Evolutionary conservation across 2,113 vertebrate genomes (phyloP).

Genomic region (Acrocephalus arundinaceus): DNA sequence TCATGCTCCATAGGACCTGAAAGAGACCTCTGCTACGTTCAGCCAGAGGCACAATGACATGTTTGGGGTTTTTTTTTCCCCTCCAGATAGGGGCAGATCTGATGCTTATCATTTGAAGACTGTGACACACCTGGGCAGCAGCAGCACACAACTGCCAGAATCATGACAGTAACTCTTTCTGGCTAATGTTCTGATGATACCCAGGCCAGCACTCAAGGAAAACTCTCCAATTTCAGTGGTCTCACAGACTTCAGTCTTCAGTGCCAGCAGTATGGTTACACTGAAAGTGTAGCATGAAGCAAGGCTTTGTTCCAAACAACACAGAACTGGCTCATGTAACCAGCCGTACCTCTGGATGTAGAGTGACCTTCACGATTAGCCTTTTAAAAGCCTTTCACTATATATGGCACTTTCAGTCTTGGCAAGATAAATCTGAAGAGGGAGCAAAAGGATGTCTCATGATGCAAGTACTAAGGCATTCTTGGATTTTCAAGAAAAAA

Average conservation of each 20-base stretch:
- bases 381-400: slow-evolving; percentile 60
- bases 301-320: background rate
- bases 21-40: slow-evolving; percentile 24
- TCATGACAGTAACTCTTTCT: background rate
- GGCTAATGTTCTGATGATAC: background rate
- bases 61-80: background rate
- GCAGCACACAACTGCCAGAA: background rate
- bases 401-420: slow-evolving; percentile 58
- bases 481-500: slow-evolving; percentile 65
- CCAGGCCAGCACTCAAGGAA: background rate
- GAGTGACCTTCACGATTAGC: slow-evolving; percentile 23
- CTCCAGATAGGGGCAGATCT: background rate
- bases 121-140: background rate
- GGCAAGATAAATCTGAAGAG: slow-evolving; percentile 56
- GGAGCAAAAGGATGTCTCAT: slow-evolving; percentile 62
- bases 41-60: background rate
- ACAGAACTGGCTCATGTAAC: background rate
- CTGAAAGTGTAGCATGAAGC: background rate
- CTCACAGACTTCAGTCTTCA: background rate
- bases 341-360: slow-evolving; percentile 44
- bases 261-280: background rate
- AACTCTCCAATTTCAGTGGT: background rate
- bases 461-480: slow-evolving; percentile 61
- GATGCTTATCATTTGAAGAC: background rate
- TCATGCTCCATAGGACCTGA: slow-evolving; percentile 33